phyloP scores from a whole-genome alignment of 2,113 vertebrate species.

The Sapayoa aenigma region DNA sequence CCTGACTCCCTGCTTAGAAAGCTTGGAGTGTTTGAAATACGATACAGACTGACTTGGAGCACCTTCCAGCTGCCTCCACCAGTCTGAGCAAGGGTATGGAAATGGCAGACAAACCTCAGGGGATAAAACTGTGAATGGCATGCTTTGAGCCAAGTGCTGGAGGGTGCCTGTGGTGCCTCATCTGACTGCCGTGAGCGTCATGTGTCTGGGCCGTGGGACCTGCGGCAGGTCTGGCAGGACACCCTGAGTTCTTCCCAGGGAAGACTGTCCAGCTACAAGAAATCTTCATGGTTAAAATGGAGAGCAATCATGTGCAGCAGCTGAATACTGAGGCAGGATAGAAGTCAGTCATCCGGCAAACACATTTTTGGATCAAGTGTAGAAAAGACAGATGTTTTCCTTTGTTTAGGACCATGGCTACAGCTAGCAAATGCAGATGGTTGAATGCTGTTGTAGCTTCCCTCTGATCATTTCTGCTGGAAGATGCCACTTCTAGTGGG shows the following conservation, averaged over 20 bases:
- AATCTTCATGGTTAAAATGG: neutral
- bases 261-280: neutral
- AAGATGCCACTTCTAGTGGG: neutral
- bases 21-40: neutral
- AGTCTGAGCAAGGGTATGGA: neutral
- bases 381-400: neutral
- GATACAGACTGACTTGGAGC: neutral
- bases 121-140: constrained; percentile 47
- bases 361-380: neutral
- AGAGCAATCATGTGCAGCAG: neutral
- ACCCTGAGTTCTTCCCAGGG: neutral
- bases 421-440: neutral
- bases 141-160: constrained; percentile 13
- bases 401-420: neutral
- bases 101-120: constrained; percentile 46
- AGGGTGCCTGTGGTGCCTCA: neutral
- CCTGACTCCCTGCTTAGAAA: neutral
- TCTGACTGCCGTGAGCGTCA: constrained; percentile 3
- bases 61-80: constrained; percentile 3
- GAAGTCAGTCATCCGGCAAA: neutral
- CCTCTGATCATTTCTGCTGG: neutral
- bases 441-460: neutral
- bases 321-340: neutral
- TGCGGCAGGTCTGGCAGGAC: neutral
- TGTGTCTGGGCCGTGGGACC: neutral